A percentile compares a stretch with the other conserved stretches of the same genome.
Evolutionary conservation across 1,140 invertebrate species (phyloP).

Genomic region (Chironomus striatipennis): DNA sequence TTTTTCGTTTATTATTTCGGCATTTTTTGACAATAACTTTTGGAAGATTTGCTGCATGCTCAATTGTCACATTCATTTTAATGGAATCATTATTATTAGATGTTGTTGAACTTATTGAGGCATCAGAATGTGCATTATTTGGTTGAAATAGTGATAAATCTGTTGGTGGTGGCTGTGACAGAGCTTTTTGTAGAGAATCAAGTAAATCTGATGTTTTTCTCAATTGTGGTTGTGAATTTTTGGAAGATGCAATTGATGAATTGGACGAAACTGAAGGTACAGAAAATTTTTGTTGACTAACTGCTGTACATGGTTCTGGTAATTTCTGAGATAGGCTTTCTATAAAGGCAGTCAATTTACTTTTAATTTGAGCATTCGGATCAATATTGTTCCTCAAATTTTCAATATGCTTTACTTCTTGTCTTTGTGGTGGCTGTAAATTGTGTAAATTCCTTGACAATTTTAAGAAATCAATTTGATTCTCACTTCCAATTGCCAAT

Average conservation of each 20-base stretch:
- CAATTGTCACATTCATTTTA: constrained; percentile 45
- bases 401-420: background rate
- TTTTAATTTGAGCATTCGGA: constrained; percentile 23
- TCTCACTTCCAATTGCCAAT: constrained; percentile 49
- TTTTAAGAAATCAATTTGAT: constrained; percentile 49
- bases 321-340: constrained; percentile 27
- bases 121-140: background rate
- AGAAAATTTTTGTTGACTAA: background rate
- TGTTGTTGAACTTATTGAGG: background rate
- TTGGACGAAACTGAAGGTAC: constrained; percentile 7
- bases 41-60: constrained; percentile 49
- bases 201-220: constrained; percentile 41
- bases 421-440: background rate
- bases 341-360: constrained; percentile 26
- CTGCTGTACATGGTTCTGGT: constrained; percentile 19
- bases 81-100: constrained; percentile 29
- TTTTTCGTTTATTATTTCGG: constrained; percentile 32
- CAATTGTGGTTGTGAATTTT: background rate
- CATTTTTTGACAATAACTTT: constrained; percentile 38
- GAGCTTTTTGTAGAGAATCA: constrained; percentile 40
- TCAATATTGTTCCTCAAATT: background rate
- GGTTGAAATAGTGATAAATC: background rate
- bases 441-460: constrained; percentile 41
- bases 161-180: constrained; percentile 28
- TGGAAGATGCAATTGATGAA: background rate